Percentiles rank a stretch among this genome's conserved stretches.
Evolutionary conservation across 1,140 invertebrate species (phyloP).

Genomic region (Macrocentrus cingulum): DNA sequence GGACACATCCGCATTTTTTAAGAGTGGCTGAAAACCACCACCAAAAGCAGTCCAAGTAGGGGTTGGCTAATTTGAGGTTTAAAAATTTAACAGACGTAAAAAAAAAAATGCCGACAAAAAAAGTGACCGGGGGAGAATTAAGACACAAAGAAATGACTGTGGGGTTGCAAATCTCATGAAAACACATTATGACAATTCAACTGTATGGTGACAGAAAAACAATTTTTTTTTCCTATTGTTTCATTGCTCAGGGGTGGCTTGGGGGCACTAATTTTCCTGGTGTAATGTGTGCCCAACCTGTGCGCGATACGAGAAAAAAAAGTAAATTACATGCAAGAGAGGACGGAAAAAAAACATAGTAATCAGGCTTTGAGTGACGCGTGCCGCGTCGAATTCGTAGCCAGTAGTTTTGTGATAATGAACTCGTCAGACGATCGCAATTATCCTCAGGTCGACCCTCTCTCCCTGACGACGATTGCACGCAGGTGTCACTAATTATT

Average conservation of each 20-base stretch:
- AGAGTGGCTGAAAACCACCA: too few species aligned
- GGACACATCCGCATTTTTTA: too few species aligned
- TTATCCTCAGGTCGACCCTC: conserved; percentile 12
- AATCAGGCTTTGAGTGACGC: conserved; percentile 19
- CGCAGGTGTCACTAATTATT: conserved; percentile 31
- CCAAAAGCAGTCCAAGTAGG: too few species aligned
- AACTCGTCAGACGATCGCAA: conserved; percentile 24
- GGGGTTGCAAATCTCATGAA: conserved; percentile 26
- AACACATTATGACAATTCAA: conserved; percentile 42
- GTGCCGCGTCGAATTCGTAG: conserved; percentile 22
- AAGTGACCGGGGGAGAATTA: conserved; percentile 28
- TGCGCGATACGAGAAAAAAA: conserved; percentile 17
- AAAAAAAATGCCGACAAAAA: conserved; percentile 37
- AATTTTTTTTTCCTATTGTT: conserved; percentile 24
- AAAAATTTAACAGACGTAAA: conserved; percentile 46
- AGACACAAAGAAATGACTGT: conserved; percentile 3
- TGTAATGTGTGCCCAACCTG: background rate
- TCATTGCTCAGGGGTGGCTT: background rate
- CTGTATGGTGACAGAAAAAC: conserved; percentile 22
- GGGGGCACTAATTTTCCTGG: background rate
- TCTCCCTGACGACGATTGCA: background rate
- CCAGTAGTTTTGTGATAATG: conserved; percentile 25
- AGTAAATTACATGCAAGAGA: conserved; percentile 16
- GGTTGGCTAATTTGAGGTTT: conserved; percentile 46
- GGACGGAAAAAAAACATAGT: conserved; percentile 29